Base-by-base conservation (phyloP, 1,140 invertebrate genomes). In the Calosoma granatense region DNA sequence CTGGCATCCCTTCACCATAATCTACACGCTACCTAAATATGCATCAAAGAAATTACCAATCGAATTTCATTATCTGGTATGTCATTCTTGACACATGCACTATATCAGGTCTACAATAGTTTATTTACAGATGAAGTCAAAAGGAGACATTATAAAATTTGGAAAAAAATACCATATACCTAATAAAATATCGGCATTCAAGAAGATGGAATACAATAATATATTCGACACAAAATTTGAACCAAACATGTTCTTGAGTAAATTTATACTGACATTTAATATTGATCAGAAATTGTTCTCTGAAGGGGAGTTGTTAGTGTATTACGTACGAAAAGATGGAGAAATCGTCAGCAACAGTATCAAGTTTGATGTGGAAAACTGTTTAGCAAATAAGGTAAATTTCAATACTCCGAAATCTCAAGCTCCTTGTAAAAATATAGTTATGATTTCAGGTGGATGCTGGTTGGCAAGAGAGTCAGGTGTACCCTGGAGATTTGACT, bases 401-500 rank as follows among this genome's bases (percentile, higher is more conserved):
- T n/a, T n/a, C n/a, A n/a, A n/a, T n/a, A n/a, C n/a, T n/a, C n/a
- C n/a, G n/a, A n/a, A n/a, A n/a, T n/a, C n/a, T n/a, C 41, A 3
- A 11, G n/a, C n/a, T n/a, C n/a, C n/a, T n/a, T n/a, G n/a, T n/a
- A n/a, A n/a, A n/a, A n/a, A n/a, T n/a, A n/a, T n/a, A 47, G 9
- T 11, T 47, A 47, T 17, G n/a, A 61, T 59, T 39, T 54, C n/a
- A 67, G 65, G 64, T 69, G 1, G 57, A 61, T 41, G 61, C 65
- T 2, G 61, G 59, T 15, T 70, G 67, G 67, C 59, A 59, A 6
- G 36, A 65, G 23, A 55, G 54, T 15, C 60, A 58, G 6, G 43
- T 63, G 6, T 60, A 67, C 41, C 82, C 83, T 0, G 82, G 81
- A 1, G 71, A 67, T 1, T 58, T 67, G 1, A 75, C 76, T 2